A percentile compares a stretch with the other conserved stretches of the same genome.
Conservation (phyloP, 2,888 invertebrate species). For the Apodemia duryi region DNA sequence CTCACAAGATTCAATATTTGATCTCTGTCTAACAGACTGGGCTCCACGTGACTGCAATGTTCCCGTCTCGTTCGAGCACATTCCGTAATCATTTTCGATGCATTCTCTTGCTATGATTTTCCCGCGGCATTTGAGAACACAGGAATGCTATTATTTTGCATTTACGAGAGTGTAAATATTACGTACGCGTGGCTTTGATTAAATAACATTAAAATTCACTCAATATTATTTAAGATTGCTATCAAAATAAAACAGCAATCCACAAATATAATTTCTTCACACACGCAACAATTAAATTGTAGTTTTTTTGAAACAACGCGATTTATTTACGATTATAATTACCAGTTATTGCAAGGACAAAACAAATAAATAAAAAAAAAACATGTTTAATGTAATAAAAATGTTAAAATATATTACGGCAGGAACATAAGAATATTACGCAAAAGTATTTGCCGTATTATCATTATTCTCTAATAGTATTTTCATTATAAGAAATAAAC, state of each 20-base stretch:
- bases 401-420: background rate
- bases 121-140: constrained; percentile 58
- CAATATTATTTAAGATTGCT: background rate
- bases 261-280: background rate
- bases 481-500: too few species aligned
- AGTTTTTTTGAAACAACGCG: background rate
- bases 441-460: too few species aligned
- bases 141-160: constrained; percentile 51
- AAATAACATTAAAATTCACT: background rate
- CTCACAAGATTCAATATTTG: constrained; percentile 72
- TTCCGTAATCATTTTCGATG: constrained; percentile 78
- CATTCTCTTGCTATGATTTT: constrained; percentile 77
- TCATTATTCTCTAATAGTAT: too few species aligned
- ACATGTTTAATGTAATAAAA: background rate
- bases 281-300: background rate
- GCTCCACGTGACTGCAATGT: constrained; percentile 67
- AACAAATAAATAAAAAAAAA: background rate
- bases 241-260: background rate
- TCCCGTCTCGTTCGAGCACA: constrained; percentile 66
- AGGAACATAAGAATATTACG: background rate
- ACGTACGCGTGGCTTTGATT: background rate
- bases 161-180: constrained; percentile 2
- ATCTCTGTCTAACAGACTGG: constrained; percentile 78
- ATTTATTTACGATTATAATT: background rate
- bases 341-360: background rate